These are phyloP conservation scores for Schlechtendalia chinensis DNA, from an alignment of 1,140 invertebrate species.

Conservation along the genomic window DNA sequence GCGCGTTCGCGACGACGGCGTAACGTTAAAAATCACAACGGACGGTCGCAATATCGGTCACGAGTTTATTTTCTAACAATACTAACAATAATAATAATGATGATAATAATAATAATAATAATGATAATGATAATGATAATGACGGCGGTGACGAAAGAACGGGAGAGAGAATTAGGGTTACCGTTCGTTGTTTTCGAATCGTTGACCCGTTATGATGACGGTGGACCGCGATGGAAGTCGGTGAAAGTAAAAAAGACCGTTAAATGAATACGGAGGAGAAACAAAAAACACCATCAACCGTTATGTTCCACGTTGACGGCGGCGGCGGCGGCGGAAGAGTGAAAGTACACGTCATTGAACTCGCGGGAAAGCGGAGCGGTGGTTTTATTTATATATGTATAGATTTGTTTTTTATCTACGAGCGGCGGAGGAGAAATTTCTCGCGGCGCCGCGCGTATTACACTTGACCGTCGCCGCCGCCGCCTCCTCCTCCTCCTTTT, in stretches of 20 bases:
- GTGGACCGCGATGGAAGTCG: neutral
- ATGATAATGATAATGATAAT: neutral
- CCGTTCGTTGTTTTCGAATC: conserved; percentile 12
- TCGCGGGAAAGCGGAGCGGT: conserved; percentile 42
- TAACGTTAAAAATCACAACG: no score
- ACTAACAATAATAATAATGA: no score
- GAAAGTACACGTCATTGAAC: conserved; percentile 47
- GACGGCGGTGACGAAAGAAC: neutral
- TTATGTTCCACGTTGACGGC: conserved; percentile 28
- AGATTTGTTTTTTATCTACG: neutral
- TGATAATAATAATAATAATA: no score
- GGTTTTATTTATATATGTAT: no score
- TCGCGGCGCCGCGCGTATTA: conserved; percentile 9
- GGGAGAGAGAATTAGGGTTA: neutral
- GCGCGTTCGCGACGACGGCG: no score
- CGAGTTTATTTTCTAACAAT: no score
- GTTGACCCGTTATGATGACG: conserved; percentile 34
- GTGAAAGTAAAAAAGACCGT: conserved; percentile 32
- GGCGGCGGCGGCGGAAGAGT: conserved; percentile 8
- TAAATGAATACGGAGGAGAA: neutral
- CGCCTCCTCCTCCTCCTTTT: neutral
- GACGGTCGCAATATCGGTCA: no score
- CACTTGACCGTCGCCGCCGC: conserved; percentile 44
- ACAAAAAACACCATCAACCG: neutral
- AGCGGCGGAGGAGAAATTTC: conserved; percentile 37